Conservation (phyloP, 2,797 vertebrate genomes). For the Emydoidea blandingii region DNA sequence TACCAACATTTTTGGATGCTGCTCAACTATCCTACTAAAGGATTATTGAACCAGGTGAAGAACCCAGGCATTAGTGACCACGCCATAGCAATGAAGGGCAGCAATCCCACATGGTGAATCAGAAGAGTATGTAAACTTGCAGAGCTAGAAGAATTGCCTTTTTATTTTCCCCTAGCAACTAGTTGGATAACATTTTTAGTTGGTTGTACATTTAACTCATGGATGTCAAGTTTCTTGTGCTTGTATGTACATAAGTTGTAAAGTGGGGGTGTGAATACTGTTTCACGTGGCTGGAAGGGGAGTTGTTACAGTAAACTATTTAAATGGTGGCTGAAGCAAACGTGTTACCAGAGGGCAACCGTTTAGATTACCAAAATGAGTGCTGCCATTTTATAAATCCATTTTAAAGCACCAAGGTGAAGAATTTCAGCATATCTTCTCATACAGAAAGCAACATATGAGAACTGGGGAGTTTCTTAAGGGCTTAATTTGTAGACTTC, state of each 20-base stretch:
- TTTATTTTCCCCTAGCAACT: slow-evolving; percentile 55
- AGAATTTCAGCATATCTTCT: slow-evolving; percentile 57
- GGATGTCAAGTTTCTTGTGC: slow-evolving; percentile 76
- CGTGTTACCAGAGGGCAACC: slow-evolving; percentile 58
- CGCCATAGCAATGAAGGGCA: slow-evolving; percentile 10
- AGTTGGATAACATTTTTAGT: slow-evolving; percentile 69
- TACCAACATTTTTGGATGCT: slow-evolving; percentile 68
- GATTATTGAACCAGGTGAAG: slow-evolving; percentile 68
- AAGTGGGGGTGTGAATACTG: slow-evolving; percentile 77
- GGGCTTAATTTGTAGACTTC: slow-evolving; percentile 77
- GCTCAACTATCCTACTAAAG: slow-evolving; percentile 52
- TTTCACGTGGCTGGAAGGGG: slow-evolving; percentile 73
- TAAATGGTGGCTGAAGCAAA: slow-evolving; percentile 57
- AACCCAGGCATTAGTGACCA: slow-evolving; percentile 49
- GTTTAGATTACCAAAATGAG: slow-evolving; percentile 39
- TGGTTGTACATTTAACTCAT: slow-evolving; percentile 78
- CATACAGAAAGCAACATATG: slow-evolving; percentile 51
- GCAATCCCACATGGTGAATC: slow-evolving; percentile 54
- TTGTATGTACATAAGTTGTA: slow-evolving; percentile 82
- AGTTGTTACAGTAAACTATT: slow-evolving; percentile 73
- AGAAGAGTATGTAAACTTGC: slow-evolving; percentile 65
- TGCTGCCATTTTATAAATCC: slow-evolving; percentile 64
- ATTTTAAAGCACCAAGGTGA: slow-evolving; percentile 65
- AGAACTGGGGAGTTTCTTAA: slow-evolving; percentile 69
- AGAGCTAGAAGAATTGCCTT: slow-evolving; percentile 63